phyloP scores from a whole-genome alignment of 1,140 invertebrate genomes.

The Leptestheria dahalacensis region DNA sequence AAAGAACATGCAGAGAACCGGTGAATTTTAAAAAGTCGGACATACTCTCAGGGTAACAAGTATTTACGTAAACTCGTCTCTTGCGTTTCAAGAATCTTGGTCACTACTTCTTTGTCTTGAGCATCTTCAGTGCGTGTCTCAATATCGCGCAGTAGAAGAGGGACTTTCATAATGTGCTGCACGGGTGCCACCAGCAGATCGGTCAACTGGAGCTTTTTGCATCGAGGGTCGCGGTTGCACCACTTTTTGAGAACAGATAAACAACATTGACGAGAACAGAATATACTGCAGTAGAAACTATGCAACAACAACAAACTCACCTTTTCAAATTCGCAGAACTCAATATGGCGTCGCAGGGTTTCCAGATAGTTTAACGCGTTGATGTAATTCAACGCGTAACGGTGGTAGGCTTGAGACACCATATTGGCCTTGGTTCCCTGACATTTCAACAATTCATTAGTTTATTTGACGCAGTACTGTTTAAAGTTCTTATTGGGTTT shows the following conservation, averaged over 20 bases:
- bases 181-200: conserved; percentile 50
- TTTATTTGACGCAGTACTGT: neutral
- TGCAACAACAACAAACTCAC: conserved; percentile 24
- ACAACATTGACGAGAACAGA: neutral
- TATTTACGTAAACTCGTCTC: conserved; percentile 44
- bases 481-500: neutral
- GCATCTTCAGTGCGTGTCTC: conserved; percentile 37
- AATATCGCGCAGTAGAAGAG: conserved; percentile 46
- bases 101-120: conserved; percentile 36
- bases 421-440: conserved; percentile 30
- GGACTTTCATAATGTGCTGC: conserved; percentile 52
- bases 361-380: conserved; percentile 45
- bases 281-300: neutral
- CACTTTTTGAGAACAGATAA: conserved; percentile 29
- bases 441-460: conserved; percentile 2
- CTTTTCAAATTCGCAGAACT: conserved; percentile 47
- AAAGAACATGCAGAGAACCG: too few species aligned
- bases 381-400: conserved; percentile 45
- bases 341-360: conserved; percentile 37
- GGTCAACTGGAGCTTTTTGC: conserved; percentile 46
- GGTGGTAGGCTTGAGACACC: conserved; percentile 39
- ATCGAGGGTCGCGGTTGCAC: conserved; percentile 42
- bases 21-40: too few species aligned
- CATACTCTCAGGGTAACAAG: neutral
- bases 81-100: conserved; percentile 42